Evolutionary conservation across 2,113 vertebrate genomes (phyloP).

Genomic region (Zootoca vivipara): DNA sequence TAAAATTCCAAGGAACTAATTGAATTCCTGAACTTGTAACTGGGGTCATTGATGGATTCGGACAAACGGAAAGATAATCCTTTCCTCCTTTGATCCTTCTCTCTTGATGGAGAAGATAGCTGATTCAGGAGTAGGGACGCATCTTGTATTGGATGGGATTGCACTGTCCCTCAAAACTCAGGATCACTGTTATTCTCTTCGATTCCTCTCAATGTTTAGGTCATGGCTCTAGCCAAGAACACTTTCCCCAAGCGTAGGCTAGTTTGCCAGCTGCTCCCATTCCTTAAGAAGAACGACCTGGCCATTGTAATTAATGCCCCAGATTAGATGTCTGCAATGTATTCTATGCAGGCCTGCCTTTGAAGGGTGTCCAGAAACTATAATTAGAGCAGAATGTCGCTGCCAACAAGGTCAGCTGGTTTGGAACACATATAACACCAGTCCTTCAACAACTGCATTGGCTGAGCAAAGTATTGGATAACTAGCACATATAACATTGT

Average conservation of each 20-base stretch:
- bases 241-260: not conserved
- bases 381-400: too few relatives aligned
- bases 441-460: not conserved
- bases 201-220: not conserved
- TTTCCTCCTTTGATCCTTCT: not conserved
- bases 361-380: not conserved
- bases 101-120: not conserved
- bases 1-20: not conserved
- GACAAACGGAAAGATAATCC: not conserved
- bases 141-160: too few relatives aligned
- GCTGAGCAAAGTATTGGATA: not conserved
- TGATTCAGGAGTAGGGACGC: not conserved
- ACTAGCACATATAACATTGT: too few relatives aligned
- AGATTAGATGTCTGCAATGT: not conserved
- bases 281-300: not conserved
- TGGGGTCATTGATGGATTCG: too few relatives aligned
- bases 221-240: not conserved
- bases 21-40: not conserved
- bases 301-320: not conserved
- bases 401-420: too few relatives aligned
- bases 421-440: not conserved
- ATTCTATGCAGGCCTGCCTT: not conserved
- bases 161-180: too few relatives aligned
- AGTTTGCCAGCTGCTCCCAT: not conserved
- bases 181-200: too few relatives aligned